phyloP scores from a whole-genome alignment of 2,888 invertebrate genomes.

The Callyntrura guangdongensis region DNA sequence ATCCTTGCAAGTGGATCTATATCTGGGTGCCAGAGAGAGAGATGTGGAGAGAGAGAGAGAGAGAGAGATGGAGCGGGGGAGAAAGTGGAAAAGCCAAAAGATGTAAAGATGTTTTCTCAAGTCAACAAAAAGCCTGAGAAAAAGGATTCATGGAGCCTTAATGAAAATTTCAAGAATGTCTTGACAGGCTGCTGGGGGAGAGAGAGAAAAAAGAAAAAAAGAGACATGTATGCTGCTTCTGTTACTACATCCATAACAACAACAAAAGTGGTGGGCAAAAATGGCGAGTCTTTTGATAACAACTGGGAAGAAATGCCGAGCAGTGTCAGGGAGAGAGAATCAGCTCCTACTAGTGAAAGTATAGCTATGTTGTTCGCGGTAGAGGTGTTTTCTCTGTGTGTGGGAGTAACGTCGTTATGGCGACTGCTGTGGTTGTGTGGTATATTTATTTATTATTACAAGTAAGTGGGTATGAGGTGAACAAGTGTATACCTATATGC shows the following conservation, averaged over 20 bases:
- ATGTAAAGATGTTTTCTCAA: slow-evolving; percentile 62
- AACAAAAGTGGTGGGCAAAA: not conserved
- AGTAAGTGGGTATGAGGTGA: slow-evolving; percentile 9
- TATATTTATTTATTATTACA: slow-evolving; percentile 41
- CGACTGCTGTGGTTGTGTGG: slow-evolving; percentile 18
- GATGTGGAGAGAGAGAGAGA: too few relatives aligned
- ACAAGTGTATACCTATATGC: not conserved
- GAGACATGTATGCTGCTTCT: not conserved
- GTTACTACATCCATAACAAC: slow-evolving; percentile 8
- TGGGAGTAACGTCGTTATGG: slow-evolving; percentile 20
- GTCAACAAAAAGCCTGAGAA: slow-evolving; percentile 71
- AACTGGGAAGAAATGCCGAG: not conserved
- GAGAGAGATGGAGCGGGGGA: too few relatives aligned
- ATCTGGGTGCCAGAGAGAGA: too few relatives aligned
- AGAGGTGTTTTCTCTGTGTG: slow-evolving; percentile 15
- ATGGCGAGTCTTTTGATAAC: not conserved
- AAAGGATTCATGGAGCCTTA: slow-evolving; percentile 80
- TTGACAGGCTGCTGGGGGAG: slow-evolving; percentile 77
- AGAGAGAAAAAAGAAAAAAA: slow-evolving; percentile 52
- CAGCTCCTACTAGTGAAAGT: too few relatives aligned
- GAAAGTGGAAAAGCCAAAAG: slow-evolving; percentile 48
- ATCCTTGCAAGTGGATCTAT: too few relatives aligned
- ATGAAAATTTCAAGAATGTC: slow-evolving; percentile 83
- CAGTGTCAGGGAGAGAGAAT: not conserved
- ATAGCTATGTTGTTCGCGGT: too few relatives aligned